Evolutionary conservation across 2,113 vertebrate species (phyloP).

Genomic region (Amazona guildingii): DNA sequence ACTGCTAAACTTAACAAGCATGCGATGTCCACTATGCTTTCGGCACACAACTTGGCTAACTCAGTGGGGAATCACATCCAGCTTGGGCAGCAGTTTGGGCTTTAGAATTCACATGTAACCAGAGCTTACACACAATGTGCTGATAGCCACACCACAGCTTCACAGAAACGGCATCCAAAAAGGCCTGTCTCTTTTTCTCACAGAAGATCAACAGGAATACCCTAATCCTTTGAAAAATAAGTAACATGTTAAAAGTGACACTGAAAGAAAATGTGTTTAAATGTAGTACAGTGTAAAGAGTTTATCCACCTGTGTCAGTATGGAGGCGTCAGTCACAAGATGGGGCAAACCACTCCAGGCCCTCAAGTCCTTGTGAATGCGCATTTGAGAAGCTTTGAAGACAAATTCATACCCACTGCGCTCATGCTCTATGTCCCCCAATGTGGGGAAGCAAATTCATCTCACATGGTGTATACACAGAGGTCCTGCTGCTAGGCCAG

Average conservation of each 20-base stretch:
- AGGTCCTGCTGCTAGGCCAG: accelerated
- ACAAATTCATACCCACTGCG: accelerated
- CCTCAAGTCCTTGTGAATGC: background rate
- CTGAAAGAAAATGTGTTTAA: background rate
- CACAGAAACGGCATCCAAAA: background rate
- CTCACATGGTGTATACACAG: accelerated
- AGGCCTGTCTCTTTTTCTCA: background rate
- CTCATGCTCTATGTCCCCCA: accelerated
- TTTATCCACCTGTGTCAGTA: background rate
- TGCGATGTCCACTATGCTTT: accelerated
- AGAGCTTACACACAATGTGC: background rate
- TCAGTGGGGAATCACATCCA: background rate
- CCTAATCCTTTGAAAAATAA: background rate
- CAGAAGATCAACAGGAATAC: background rate
- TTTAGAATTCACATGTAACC: background rate
- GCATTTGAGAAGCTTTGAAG: background rate
- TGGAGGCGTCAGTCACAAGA: background rate
- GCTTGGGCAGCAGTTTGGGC: background rate
- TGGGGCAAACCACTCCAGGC: accelerated
- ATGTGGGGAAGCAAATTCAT: accelerated
- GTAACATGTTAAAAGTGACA: background rate
- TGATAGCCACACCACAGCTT: accelerated
- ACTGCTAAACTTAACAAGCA: accelerated
- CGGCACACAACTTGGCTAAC: background rate
- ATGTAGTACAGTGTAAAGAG: too few relatives aligned